Percentiles rank a stretch among this genome's conserved stretches.
These are phyloP conservation scores for Acheta domesticus DNA, from an alignment of 2,888 invertebrate genomes.

Conservation along the genomic window DNA sequence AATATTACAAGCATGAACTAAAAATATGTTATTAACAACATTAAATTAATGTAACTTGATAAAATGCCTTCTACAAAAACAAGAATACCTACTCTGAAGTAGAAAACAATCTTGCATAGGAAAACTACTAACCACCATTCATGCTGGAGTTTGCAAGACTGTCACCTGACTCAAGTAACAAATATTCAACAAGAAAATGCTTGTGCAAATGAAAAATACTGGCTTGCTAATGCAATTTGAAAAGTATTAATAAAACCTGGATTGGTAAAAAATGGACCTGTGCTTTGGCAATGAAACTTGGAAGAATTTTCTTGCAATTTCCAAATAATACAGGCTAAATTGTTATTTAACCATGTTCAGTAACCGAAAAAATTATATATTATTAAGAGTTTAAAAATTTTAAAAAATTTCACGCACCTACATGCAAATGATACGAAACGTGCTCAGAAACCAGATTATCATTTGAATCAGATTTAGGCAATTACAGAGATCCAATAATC, in stretches of 20 bases:
- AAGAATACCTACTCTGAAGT: background rate
- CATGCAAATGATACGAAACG: too few relatives aligned
- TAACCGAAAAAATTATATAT: too few relatives aligned
- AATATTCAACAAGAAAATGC: slow-evolving; percentile 1
- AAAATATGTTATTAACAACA: background rate
- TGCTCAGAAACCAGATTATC: too few relatives aligned
- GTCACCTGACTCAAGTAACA: background rate
- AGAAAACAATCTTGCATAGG: background rate
- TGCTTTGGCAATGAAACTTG: background rate
- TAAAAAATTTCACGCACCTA: too few relatives aligned
- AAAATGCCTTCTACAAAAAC: background rate
- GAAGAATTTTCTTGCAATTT: too few relatives aligned
- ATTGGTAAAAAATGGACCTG: background rate
- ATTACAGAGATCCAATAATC: too few relatives aligned
- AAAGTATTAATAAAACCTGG: too few relatives aligned
- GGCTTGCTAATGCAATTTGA: too few relatives aligned
- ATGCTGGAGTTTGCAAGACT: slow-evolving; percentile 18
- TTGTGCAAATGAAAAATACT: background rate
- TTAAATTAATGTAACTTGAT: background rate
- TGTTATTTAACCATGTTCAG: too few relatives aligned
- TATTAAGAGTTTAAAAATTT: too few relatives aligned
- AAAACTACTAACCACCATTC: background rate
- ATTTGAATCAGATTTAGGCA: too few relatives aligned
- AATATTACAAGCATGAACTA: background rate
- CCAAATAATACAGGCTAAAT: too few relatives aligned